Conservation (phyloP, 2,888 invertebrate genomes). For the Volucella zonaria region DNA sequence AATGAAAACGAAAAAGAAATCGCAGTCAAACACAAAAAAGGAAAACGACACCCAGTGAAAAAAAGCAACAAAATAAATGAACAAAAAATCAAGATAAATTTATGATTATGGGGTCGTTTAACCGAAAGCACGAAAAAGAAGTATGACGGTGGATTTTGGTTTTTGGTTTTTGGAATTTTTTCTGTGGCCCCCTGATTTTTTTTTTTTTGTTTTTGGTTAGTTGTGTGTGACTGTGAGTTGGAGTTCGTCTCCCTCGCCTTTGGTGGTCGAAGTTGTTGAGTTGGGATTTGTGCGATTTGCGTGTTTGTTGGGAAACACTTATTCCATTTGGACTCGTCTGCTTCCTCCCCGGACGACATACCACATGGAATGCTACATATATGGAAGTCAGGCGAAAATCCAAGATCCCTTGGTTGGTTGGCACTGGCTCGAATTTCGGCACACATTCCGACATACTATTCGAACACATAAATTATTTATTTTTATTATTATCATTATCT, state of each 20-base stretch:
- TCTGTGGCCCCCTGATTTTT: background rate
- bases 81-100: conserved; percentile 69
- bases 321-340: too few species aligned
- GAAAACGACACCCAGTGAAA: background rate
- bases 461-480: conserved; percentile 70
- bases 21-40: conserved; percentile 47
- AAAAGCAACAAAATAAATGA: conserved; percentile 20
- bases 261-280: conserved; percentile 4
- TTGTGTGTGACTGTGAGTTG: background rate
- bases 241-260: background rate
- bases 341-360: conserved; percentile 11
- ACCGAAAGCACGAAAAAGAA: conserved; percentile 51
- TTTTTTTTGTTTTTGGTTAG: too few species aligned
- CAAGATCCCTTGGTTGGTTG: conserved; percentile 24
- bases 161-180: conserved; percentile 1
- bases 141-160: background rate
- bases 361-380: background rate
- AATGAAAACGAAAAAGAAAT: conserved; percentile 69
- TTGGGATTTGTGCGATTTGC: conserved; percentile 46
- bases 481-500: conserved; percentile 71
- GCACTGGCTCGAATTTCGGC: conserved; percentile 49
- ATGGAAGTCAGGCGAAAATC: background rate
- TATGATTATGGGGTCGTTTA: conserved; percentile 72
- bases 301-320: conserved; percentile 36
- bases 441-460: conserved; percentile 31